A percentile compares a stretch with the other conserved stretches of the same genome.
Evolutionary conservation across 1,140 invertebrate genomes (phyloP).

Genomic region (Psix sp.): DNA sequence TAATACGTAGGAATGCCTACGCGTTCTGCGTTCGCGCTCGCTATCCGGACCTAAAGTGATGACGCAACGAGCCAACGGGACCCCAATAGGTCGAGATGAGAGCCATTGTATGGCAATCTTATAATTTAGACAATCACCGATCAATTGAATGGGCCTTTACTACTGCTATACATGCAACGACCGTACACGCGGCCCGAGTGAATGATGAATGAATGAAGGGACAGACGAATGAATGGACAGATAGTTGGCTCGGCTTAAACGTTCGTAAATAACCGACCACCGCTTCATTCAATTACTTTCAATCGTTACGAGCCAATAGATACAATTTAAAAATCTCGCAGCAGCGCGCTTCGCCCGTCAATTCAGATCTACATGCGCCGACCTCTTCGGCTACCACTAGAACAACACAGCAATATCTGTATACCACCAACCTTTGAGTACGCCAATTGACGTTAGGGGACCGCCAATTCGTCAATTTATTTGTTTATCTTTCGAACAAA

Average conservation of each 20-base stretch:
- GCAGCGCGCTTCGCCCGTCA: conserved; percentile 38
- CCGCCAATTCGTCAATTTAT: conserved; percentile 39
- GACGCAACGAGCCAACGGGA: conserved; percentile 76
- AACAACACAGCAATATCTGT: conserved; percentile 8
- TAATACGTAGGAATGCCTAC: conserved; percentile 53
- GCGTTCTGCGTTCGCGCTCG: conserved; percentile 66
- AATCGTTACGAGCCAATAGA: conserved; percentile 78
- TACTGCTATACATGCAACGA: conserved; percentile 76
- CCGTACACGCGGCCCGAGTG: conserved; percentile 72
- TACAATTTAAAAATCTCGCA: conserved; percentile 76
- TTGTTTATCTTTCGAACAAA: conserved; percentile 49
- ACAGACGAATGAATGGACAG: conserved; percentile 78
- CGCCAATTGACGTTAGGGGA: conserved; percentile 27
- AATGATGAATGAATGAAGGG: conserved; percentile 78
- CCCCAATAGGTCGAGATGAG: conserved; percentile 78
- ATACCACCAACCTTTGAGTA: conserved; percentile 6
- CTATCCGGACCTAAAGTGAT: conserved; percentile 74
- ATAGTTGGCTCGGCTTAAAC: conserved; percentile 78
- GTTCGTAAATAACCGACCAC: conserved; percentile 77
- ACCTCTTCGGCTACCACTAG: conserved; percentile 33
- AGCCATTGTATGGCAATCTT: conserved; percentile 79
- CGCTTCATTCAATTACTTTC: conserved; percentile 78
- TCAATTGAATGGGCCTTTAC: conserved; percentile 79
- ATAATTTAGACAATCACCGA: conserved; percentile 79
- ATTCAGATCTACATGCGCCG: conserved; percentile 37